A percentile compares a stretch with the other conserved stretches of the same genome.
Conservation (phyloP, 2,797 vertebrate species). For the Channallabes apus region DNA sequence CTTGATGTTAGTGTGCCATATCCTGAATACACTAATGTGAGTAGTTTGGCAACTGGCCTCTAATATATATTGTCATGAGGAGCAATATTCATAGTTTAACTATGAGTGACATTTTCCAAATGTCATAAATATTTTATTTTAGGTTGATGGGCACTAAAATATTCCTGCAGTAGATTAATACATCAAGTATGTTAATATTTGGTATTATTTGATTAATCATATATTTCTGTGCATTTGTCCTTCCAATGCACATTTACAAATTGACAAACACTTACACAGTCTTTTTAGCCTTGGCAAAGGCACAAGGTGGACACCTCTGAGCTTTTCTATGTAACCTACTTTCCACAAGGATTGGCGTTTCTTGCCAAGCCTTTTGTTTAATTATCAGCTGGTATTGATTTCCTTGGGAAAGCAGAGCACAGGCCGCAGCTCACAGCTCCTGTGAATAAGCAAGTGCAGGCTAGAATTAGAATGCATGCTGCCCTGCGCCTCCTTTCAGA, state of each 20-base stretch:
- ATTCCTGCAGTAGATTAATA: neutral
- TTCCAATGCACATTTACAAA: neutral
- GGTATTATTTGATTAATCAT: slow-evolving; percentile 4
- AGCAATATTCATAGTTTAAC: slow-evolving; percentile 11
- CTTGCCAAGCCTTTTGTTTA: slow-evolving; percentile 79
- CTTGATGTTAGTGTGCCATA: slow-evolving; percentile 44
- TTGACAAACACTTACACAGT: neutral
- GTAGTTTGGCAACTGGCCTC: slow-evolving; percentile 4
- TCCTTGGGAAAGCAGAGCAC: slow-evolving; percentile 81
- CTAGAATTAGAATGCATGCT: slow-evolving; percentile 74
- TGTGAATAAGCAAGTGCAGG: slow-evolving; percentile 69
- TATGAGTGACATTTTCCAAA: neutral
- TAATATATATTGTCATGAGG: slow-evolving; percentile 2
- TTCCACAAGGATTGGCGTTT: slow-evolving; percentile 68
- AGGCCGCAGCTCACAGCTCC: slow-evolving; percentile 72
- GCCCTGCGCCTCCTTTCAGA: slow-evolving; percentile 64
- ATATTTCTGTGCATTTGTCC: neutral
- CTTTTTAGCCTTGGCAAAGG: slow-evolving; percentile 61
- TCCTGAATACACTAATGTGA: slow-evolving; percentile 31
- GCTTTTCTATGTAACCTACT: slow-evolving; percentile 80
- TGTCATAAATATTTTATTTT: neutral
- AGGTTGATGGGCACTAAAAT: neutral
- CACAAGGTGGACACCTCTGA: slow-evolving; percentile 74
- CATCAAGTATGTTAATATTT: neutral
- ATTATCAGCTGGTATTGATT: slow-evolving; percentile 84